These are phyloP conservation scores for Spongia lamella DNA, from an alignment of 37 sponge, comb jelly and placozoan species.

Conservation along the genomic window DNA sequence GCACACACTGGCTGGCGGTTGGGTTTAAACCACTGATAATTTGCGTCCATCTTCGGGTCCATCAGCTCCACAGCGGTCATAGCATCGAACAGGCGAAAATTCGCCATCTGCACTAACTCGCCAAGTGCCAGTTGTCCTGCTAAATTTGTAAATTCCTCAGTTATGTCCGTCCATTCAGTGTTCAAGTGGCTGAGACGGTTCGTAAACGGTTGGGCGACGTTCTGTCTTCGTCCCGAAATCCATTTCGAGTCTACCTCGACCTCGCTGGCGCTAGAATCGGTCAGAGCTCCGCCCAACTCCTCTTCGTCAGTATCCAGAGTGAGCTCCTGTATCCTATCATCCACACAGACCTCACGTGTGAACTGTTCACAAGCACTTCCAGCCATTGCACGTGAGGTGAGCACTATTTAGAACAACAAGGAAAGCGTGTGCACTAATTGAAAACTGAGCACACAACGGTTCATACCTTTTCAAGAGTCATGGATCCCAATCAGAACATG, in stretches of 20 bases:
- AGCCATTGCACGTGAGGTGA: too few species aligned
- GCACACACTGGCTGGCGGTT: constrained; percentile 43
- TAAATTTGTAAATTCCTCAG: constrained; percentile 32
- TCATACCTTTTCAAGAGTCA: constrained; percentile 51
- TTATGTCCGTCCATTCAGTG: constrained; percentile 68
- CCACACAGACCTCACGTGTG: too few species aligned
- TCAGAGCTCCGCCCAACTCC: too few species aligned
- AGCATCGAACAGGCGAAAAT: constrained; percentile 91
- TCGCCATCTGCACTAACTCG: constrained; percentile 71
- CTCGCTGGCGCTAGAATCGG: too few species aligned
- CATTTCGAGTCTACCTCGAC: too few species aligned
- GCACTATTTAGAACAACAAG: too few species aligned
- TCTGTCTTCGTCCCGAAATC: too few species aligned
- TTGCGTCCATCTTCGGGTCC: constrained; percentile 93
- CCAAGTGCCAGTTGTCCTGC: constrained; percentile 48
- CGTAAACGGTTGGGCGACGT: too few species aligned
- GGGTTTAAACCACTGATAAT: constrained; percentile 56
- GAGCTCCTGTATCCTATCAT: too few species aligned
- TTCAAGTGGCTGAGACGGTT: neutral
- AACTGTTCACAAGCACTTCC: too few species aligned
- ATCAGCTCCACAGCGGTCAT: constrained; percentile 97
- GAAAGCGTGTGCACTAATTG: too few species aligned
- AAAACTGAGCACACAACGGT: too few species aligned
- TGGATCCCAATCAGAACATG: constrained; percentile 28
- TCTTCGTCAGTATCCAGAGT: neutral